These are phyloP conservation scores for Phlogophora meticulosa DNA, from an alignment of 2,888 invertebrate species.

Conservation along the genomic window DNA sequence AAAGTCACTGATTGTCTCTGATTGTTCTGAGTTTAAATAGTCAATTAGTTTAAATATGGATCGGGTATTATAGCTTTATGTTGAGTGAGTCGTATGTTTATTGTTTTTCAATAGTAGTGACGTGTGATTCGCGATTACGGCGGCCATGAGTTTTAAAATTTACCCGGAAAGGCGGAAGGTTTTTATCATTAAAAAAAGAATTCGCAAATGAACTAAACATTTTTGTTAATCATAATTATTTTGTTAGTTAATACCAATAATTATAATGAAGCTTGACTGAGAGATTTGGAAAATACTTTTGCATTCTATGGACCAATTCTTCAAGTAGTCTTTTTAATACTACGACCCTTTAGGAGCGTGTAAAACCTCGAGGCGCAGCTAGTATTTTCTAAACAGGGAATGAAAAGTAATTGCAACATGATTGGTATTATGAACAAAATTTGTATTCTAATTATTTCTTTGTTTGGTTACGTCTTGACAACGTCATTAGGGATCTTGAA, in stretches of 20 bases:
- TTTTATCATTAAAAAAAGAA: not conserved
- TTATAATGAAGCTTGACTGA: too few relatives aligned
- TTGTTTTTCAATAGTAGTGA: slow-evolving; percentile 2
- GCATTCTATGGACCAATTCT: too few relatives aligned
- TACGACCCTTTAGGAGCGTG: too few relatives aligned
- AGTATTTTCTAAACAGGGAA: slow-evolving; percentile 11
- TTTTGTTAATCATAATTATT: not conserved
- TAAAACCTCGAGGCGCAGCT: too few relatives aligned
- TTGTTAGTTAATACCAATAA: too few relatives aligned
- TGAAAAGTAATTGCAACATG: not conserved
- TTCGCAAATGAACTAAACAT: not conserved
- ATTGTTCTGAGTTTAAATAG: not conserved
- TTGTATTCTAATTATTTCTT: slow-evolving; percentile 10
- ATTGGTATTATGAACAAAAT: slow-evolving; percentile 15
- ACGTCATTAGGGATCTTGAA: slow-evolving; percentile 30
- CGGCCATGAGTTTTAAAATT: not conserved
- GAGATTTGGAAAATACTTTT: too few relatives aligned
- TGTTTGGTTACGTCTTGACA: slow-evolving; percentile 16
- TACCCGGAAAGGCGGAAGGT: not conserved
- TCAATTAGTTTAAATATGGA: not conserved
- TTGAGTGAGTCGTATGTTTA: not conserved
- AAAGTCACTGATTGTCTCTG: not conserved
- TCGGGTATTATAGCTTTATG: not conserved
- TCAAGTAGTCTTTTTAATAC: too few relatives aligned
- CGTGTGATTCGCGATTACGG: not conserved